These are phyloP conservation scores for Hemitrygon akajei DNA, from an alignment of 2,797 vertebrate genomes.

Conservation along the genomic window DNA sequence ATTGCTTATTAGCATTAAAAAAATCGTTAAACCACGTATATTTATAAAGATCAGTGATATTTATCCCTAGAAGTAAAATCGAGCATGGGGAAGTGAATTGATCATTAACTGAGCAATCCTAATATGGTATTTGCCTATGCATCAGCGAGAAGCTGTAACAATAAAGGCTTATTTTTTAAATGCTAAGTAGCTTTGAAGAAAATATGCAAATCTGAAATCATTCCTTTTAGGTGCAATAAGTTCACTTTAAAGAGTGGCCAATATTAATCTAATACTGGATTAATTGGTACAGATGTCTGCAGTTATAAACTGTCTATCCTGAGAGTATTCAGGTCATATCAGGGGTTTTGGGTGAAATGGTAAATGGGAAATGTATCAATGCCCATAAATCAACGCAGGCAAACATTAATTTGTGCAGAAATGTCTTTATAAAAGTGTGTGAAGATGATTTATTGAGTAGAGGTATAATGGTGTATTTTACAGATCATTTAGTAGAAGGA, in stretches of 20 bases:
- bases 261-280: not conserved
- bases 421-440: constrained; percentile 16
- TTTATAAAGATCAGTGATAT: not conserved
- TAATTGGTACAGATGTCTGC: not conserved
- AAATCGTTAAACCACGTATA: not conserved
- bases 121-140: not conserved
- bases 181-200: not conserved
- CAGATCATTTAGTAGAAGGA: not conserved
- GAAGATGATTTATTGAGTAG: constrained; percentile 21
- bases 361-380: not conserved
- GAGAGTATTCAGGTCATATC: not conserved
- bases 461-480: not conserved
- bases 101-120: not conserved
- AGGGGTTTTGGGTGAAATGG: not conserved
- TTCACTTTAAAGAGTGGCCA: not conserved
- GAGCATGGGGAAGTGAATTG: not conserved
- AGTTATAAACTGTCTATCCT: not conserved
- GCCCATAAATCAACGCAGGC: not conserved
- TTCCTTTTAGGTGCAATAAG: not conserved
- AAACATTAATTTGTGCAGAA: not conserved
- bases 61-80: not conserved
- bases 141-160: not conserved
- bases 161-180: not conserved
- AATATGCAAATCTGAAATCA: not conserved
- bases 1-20: not conserved